Percentiles rank a stretch among this genome's conserved stretches.
Conservation (phyloP, 1,140 invertebrate species). For the Pseudomyrmex gracilis region DNA sequence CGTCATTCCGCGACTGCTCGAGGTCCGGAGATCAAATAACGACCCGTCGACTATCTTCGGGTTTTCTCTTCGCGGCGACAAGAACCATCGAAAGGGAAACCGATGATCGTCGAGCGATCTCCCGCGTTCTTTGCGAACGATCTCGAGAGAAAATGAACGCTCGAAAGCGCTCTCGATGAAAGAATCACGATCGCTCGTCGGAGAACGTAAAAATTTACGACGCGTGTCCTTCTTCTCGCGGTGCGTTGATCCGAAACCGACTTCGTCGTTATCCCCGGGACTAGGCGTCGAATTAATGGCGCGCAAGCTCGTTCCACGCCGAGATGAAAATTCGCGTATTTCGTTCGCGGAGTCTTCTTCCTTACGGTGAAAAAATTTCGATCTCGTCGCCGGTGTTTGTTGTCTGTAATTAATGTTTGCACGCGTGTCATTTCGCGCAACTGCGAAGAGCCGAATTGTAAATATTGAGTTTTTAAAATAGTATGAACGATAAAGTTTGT, state of each 20-base stretch:
- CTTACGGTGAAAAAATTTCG: not conserved
- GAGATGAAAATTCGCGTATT: slow-evolving; percentile 17
- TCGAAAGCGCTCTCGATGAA: no score
- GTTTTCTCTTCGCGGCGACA: not conserved
- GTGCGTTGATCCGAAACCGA: not conserved
- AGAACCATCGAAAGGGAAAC: not conserved
- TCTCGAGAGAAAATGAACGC: slow-evolving; percentile 7
- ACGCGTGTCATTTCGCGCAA: slow-evolving; percentile 14
- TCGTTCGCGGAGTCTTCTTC: not conserved
- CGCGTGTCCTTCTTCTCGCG: not conserved
- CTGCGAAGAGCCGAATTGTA: not conserved
- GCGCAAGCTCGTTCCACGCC: not conserved
- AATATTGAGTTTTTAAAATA: slow-evolving; percentile 3
- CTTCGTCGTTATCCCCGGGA: slow-evolving; percentile 21
- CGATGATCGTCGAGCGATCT: not conserved
- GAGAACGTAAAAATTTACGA: slow-evolving; percentile 59
- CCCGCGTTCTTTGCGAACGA: not conserved
- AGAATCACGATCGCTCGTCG: not conserved
- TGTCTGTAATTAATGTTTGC: slow-evolving; percentile 34
- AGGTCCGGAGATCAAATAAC: not conserved
- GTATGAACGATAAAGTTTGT: not conserved
- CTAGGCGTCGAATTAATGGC: slow-evolving; percentile 42
- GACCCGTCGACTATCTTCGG: not conserved
- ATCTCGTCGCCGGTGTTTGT: not conserved
- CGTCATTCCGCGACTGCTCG: not conserved